Percentiles rank a stretch among this genome's conserved stretches.
These are phyloP conservation scores for Myzus persicae DNA, from an alignment of 1,140 invertebrate species.

Conservation along the genomic window DNA sequence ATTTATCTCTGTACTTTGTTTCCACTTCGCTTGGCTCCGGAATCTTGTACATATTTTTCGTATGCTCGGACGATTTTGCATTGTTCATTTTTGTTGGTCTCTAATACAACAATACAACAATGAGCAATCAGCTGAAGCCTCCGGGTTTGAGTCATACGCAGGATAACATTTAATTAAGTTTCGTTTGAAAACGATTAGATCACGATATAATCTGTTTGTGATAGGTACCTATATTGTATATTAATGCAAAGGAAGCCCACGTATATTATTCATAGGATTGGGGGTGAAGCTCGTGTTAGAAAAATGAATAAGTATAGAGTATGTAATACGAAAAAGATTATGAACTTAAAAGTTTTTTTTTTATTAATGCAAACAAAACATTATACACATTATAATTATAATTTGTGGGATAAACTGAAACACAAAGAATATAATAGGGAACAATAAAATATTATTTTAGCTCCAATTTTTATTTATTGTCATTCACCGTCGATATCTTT, in stretches of 20 bases:
- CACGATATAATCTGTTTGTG: background rate
- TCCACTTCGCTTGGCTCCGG: slow-evolving; percentile 66
- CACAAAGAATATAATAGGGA: background rate
- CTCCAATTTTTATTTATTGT: background rate
- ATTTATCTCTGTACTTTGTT: slow-evolving; percentile 70
- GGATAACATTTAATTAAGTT: background rate
- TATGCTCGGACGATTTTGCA: background rate
- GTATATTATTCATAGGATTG: background rate
- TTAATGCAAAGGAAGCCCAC: background rate
- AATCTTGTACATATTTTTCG: slow-evolving; percentile 17
- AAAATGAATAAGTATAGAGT: background rate
- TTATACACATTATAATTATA: background rate
- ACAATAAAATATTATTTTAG: background rate
- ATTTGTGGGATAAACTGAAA: background rate
- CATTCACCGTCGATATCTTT: background rate
- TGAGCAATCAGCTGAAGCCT: too few species aligned
- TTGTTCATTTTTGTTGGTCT: slow-evolving; percentile 7
- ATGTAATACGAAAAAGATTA: background rate
- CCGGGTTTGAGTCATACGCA: background rate
- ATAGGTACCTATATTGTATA: background rate
- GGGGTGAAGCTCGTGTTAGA: background rate
- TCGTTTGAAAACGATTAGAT: background rate
- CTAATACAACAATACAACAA: background rate
- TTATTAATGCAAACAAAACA: background rate
- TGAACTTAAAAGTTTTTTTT: background rate